phyloP scores from a whole-genome alignment of 2,113 vertebrate species.

The Oncorhynchus kisutch region DNA sequence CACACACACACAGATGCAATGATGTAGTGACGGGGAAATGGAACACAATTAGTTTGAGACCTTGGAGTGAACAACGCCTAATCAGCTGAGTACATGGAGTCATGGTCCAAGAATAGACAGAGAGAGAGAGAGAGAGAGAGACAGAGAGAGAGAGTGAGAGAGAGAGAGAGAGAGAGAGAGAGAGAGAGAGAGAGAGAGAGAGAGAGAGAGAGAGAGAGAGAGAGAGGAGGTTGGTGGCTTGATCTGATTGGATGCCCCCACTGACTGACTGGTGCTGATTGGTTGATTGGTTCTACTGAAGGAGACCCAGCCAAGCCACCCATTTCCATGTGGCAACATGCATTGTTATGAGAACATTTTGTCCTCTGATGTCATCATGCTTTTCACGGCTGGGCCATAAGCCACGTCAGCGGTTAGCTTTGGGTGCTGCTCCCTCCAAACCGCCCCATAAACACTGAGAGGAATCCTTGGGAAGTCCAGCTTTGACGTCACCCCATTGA shows the following conservation, averaged over 20 bases:
- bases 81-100: slow-evolving; percentile 47
- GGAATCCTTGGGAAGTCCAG: too few species aligned
- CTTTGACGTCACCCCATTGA: too few species aligned
- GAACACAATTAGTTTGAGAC: slow-evolving; percentile 58
- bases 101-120: slow-evolving; percentile 57
- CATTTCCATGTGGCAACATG: slow-evolving; percentile 57
- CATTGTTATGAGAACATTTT: slow-evolving; percentile 72
- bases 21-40: slow-evolving; percentile 52
- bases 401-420: slow-evolving; percentile 33
- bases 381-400: slow-evolving; percentile 45
- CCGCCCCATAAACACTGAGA: neutral
- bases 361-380: slow-evolving; percentile 69
- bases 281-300: slow-evolving; percentile 24
- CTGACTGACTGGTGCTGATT: slow-evolving; percentile 27
- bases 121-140: slow-evolving; percentile 32
- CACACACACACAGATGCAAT: slow-evolving; percentile 45
- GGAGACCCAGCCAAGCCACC: slow-evolving; percentile 23
- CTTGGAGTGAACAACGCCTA: slow-evolving; percentile 51
- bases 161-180: slow-evolving; percentile 27
- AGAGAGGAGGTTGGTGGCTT: slow-evolving; percentile 11
- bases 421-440: neutral
- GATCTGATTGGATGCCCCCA: slow-evolving; percentile 5
- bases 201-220: slow-evolving; percentile 16
- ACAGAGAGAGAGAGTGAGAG: slow-evolving; percentile 11
- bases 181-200: slow-evolving; percentile 25